A percentile compares a stretch with the other conserved stretches of the same genome.
Evolutionary conservation across 2,888 invertebrate genomes (phyloP).

Genomic region (Nysson spinosus): DNA sequence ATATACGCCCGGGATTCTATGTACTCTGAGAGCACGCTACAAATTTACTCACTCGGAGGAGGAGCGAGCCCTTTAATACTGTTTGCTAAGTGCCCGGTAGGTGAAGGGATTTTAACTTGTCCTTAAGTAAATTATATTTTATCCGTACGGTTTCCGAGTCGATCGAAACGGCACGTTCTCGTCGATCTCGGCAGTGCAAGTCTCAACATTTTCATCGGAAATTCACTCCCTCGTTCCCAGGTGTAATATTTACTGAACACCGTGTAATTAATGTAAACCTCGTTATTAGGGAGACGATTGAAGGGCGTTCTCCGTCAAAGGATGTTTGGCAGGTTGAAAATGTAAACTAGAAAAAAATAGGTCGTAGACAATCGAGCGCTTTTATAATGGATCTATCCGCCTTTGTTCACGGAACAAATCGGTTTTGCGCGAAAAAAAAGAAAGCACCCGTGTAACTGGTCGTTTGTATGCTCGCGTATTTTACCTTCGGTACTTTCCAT

Average conservation of each 20-base stretch:
- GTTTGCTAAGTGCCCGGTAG: conserved; percentile 26
- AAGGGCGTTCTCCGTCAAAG: not conserved
- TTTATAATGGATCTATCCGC: not conserved
- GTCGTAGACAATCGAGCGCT: conserved; percentile 1
- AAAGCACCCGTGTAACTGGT: not conserved
- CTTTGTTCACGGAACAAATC: no score
- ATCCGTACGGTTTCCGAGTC: not conserved
- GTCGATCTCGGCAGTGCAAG: no score
- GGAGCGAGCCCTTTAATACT: conserved; percentile 39
- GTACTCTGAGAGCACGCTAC: conserved; percentile 28
- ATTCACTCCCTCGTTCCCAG: no score
- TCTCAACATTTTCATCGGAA: no score
- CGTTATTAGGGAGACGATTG: no score
- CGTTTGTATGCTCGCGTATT: not conserved
- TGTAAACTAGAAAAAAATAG: not conserved
- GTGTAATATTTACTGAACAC: no score
- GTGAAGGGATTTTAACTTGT: conserved; percentile 18
- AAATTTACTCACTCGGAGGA: conserved; percentile 34
- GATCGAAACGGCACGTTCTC: not conserved
- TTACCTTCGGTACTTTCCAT: conserved; percentile 26
- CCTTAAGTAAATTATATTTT: conserved; percentile 23
- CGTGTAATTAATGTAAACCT: no score
- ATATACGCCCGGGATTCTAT: no score
- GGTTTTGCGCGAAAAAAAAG: conserved; percentile 5
- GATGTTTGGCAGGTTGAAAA: not conserved